Evolutionary conservation across 2,888 invertebrate genomes (phyloP), one percentile per base, ranked within the genome.

Genomic region (Sphinx pinastri): DNA sequence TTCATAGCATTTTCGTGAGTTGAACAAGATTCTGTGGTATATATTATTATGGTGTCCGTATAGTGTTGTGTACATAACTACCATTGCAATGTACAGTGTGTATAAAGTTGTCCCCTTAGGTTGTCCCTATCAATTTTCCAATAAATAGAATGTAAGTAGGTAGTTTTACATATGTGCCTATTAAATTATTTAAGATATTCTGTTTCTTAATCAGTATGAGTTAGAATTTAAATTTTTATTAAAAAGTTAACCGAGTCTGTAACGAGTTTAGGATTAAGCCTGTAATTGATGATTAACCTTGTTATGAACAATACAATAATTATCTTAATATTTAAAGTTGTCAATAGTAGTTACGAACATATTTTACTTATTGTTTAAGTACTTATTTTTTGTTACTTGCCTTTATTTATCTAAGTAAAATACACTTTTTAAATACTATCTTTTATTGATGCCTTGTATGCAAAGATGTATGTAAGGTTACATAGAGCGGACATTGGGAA

Each of bases 331-430:
- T 67, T 70, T 14, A 51, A 55, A 58, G 49, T 52, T n/a, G 16
- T 70, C 52, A 58, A 67, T 58, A 47, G 45, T 70, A 66, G 16
- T 49, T 54, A 58, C 51, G 38, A 47, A 55, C 19, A 25, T 47
- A 38, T 38, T 3, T 68, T 70, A 68, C 55, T 57, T 68, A 59
- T 45, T 67, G 69, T 63, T 67, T 70, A 67, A 67, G 55, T 71
- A 71, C 70, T 68, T 72, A 67, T 68, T 72, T 63, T 68, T 73
- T 73, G 74, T 72, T 71, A 73, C 74, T 75, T 75, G 73, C 74
- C 73, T 51, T 72, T 75, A 60, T 70, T 72, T 71, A 70, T 70
- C 69, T 66, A 66, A 57, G 54, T 68, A 45, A 72, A 74, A 69
- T 70, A 71, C 70, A 71, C 71, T 67, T 72, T 71, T 69, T 19